phyloP scores from a whole-genome alignment of 1,140 invertebrate species.

The Philopotamus ludificatus region DNA sequence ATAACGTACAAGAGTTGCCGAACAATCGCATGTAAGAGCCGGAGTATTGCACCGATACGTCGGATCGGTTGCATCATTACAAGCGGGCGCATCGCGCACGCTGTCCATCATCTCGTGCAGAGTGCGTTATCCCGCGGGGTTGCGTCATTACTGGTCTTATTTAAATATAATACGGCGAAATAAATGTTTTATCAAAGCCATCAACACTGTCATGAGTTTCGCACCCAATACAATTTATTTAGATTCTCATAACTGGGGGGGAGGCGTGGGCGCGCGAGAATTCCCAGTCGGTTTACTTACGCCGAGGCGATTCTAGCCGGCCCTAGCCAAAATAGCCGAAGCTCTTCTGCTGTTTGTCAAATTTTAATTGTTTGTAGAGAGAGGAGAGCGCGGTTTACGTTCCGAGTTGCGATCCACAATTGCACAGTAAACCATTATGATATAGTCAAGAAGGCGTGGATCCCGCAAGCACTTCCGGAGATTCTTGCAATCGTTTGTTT shows the following conservation, averaged over 20 bases:
- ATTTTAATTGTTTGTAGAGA: conserved; percentile 35
- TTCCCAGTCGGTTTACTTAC: conserved; percentile 22
- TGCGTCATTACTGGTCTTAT: conserved; percentile 5
- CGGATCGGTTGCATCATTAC: too few species aligned
- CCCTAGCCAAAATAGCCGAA: conserved; percentile 7
- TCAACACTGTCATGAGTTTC: conserved; percentile 23
- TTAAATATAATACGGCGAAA: conserved; percentile 15
- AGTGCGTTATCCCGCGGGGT: not conserved
- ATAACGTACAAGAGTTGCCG: too few species aligned
- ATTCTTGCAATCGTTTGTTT: not conserved
- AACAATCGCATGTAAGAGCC: too few species aligned
- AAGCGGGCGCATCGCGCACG: too few species aligned
- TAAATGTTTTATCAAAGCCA: conserved; percentile 24
- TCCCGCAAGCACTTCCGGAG: not conserved
- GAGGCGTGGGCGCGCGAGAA: conserved; percentile 16
- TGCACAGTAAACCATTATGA: conserved; percentile 33
- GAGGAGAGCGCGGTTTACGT: conserved; percentile 11
- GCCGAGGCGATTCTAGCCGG: not conserved
- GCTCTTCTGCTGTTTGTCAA: conserved; percentile 40
- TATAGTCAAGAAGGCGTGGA: conserved; percentile 24
- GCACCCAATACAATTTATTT: conserved; percentile 30
- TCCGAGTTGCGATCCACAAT: conserved; percentile 6
- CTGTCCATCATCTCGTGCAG: too few species aligned
- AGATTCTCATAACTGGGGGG: conserved; percentile 9
- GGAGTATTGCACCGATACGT: too few species aligned